Evolutionary conservation across 1,140 invertebrate species (phyloP), one percentile per base, ranked within the genome.

Genomic region (Dryas iulia): DNA sequence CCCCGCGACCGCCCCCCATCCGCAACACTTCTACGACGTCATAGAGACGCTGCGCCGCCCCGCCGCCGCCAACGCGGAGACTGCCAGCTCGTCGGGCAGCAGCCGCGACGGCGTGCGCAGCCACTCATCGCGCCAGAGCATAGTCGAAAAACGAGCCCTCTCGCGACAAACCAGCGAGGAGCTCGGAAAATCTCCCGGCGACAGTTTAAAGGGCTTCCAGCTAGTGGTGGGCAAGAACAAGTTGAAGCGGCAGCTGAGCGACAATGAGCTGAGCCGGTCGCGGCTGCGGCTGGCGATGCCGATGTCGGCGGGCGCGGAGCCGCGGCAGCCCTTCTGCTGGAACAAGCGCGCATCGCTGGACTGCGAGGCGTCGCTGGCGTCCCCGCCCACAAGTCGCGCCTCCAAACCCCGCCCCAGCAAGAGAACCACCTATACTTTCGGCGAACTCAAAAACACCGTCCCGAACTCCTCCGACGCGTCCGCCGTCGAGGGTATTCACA

Each of bases 271-370:
- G 73, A 77, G 77, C 28, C 65, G 78, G 53, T 79, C 84, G 35
- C 75, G 82, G 3, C 76, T 83, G 57, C 86, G 78, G 53, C 65
- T 87, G 54, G 81, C 80, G 28, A 84, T 89, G 86, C 87, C 87
- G 35, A 84, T 88, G 82, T 88, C 87, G 4, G 86, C 88, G 54
- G 85, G 85, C 14, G 86, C 86, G 3, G 85, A 86, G 74, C 83
- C 84, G 54, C 75, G 86, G 0, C 79, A 69, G 23, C 56, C 77
- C 2, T 86, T 82, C 77, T 80, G 82, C 68, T 87, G 86, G 86
- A 75, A 64, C 71, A 78, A 78, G 64, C 78, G 81, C 59, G 79
- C 76, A 54, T 77, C 79, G 39, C 72, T 81, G 56, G 82, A 84
- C 74, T 79, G 82, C 73, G 79, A 82, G 63, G 71, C 79, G 58